phyloP scores from a whole-genome alignment of 2,888 invertebrate species.

The Drosophila kanekoi region DNA sequence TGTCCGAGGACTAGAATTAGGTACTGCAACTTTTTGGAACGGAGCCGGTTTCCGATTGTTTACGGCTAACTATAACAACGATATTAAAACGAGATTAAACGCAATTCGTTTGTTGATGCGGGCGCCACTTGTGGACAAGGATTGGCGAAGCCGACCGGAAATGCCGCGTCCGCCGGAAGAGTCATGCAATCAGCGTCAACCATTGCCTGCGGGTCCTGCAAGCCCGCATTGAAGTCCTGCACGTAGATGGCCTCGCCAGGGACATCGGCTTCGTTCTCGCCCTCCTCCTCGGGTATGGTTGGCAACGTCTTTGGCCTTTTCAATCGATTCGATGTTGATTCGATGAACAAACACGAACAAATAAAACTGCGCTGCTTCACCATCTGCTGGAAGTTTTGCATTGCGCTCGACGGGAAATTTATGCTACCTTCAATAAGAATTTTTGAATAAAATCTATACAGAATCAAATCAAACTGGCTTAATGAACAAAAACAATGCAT shows the following conservation, averaged over 20 bases:
- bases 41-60: neutral
- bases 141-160: neutral
- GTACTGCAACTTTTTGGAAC: no score
- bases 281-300: constrained; percentile 15
- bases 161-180: neutral
- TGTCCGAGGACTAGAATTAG: no score
- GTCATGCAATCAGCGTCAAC: no score
- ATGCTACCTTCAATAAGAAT: neutral
- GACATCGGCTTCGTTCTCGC: neutral
- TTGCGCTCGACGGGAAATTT: constrained; percentile 1
- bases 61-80: neutral
- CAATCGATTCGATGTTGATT: neutral
- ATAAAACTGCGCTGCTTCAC: neutral
- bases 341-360: neutral
- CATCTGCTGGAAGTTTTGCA: constrained; percentile 5
- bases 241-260: no score
- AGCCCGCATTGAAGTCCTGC: neutral
- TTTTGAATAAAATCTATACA: neutral
- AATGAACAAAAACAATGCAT: neutral
- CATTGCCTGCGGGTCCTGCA: neutral
- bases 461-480: neutral
- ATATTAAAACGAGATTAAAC: neutral
- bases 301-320: constrained; percentile 12
- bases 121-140: neutral
- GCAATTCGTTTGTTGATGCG: neutral